Evolutionary conservation across 2,113 vertebrate genomes (phyloP), one percentile per base, ranked within the genome.

Genomic region (Hydrochoerus hydrochaeris): DNA sequence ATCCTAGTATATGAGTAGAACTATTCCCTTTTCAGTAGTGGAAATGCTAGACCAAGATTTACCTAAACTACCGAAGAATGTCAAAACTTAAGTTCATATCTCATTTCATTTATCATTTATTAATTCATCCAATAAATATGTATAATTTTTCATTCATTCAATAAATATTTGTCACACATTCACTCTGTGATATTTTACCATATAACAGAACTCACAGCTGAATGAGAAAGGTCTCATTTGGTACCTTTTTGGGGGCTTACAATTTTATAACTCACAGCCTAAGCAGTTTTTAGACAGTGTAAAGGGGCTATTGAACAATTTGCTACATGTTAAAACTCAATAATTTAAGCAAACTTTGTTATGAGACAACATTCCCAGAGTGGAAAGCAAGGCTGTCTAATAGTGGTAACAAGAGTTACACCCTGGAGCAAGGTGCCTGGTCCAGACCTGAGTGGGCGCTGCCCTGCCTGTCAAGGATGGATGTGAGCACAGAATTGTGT

Each of bases 121-220:
- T 52, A 20, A 81, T 52, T 92, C 28, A 92, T 67, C 84, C 26
- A 83, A 71, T 44, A 63, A 82, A 44, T 52, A 87, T 57, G 69
- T 88, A 65, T 49, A 75, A 85, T 81, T 67, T 52, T 80, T 94
- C 46, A 88, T 89, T 84, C 49, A 90, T 71, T 91, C 57, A 91
- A 85, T 69, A 95, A 87, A 83, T 84, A 52, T 73, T 90, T 73
- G 77, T 91, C 67, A 78, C 32, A 8, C 20, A 67, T 46, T 94
- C 20, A 60, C n/a, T 62, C 41, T 20, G 26, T 63, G 54, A 86
- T 38, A 30, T 19, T 95, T 54, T 89, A 28, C n/a, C 19, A 67
- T 35, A 46, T 67, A 77, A 38, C 4, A 54, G 24, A 24, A 85
- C 22, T n/a, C 38, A 32, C 46, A 94, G 81, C 35, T 54, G 30